These are phyloP conservation scores for Drosophila mimetica DNA, from an alignment of 2,888 invertebrate genomes.

Conservation along the genomic window DNA sequence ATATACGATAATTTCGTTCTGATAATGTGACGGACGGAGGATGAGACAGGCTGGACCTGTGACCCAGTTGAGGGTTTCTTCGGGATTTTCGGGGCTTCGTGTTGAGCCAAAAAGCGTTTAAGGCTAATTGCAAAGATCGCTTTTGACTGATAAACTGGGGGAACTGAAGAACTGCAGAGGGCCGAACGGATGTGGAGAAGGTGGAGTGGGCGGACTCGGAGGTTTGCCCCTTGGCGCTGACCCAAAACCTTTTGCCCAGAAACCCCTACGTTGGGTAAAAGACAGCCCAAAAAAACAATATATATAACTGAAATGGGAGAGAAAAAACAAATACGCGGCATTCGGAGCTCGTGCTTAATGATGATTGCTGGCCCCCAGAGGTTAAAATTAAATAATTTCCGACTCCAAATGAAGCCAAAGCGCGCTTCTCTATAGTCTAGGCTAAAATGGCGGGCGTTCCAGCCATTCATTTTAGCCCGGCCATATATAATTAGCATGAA, in stretches of 20 bases:
- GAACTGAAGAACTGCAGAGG: conserved; percentile 44
- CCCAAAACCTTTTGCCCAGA: conserved; percentile 73
- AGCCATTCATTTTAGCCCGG: conserved; percentile 63
- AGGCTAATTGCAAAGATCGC: conserved; percentile 82
- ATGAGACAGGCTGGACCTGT: conserved; percentile 31
- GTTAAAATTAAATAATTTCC: conserved; percentile 80
- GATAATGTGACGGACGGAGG: conserved; percentile 78
- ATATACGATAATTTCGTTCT: conserved; percentile 81
- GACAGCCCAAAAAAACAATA: neutral
- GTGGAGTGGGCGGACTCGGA: conserved; percentile 24
- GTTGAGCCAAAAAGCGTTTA: conserved; percentile 80
- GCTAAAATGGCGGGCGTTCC: conserved; percentile 77
- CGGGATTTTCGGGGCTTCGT: conserved; percentile 3
- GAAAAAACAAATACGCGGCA: conserved; percentile 45
- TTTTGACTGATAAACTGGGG: conserved; percentile 79
- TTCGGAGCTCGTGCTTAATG: conserved; percentile 74
- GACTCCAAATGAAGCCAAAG: conserved; percentile 52
- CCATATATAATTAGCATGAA: conserved; percentile 81
- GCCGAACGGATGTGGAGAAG: conserved; percentile 24
- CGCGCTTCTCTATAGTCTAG: conserved; percentile 35
- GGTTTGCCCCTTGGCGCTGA: conserved; percentile 65
- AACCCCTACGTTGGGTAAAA: conserved; percentile 5
- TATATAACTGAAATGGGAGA: conserved; percentile 14
- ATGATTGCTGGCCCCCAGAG: conserved; percentile 81
- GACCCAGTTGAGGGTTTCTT: conserved; percentile 67